Conservation (phyloP, 2,888 invertebrate genomes). For the Sinotaia quadrata region DNA sequence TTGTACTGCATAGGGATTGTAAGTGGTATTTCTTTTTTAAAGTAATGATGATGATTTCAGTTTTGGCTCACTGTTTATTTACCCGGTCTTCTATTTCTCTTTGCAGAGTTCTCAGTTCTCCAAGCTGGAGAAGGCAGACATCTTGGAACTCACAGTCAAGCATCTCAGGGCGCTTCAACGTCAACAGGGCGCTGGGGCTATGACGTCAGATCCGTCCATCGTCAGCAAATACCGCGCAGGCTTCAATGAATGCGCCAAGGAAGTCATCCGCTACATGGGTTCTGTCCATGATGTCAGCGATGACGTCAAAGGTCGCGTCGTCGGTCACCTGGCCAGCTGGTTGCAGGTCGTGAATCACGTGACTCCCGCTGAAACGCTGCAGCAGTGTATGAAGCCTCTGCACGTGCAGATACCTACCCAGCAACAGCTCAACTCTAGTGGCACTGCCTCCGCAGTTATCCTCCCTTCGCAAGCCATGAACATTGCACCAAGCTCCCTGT, state of each 20-base stretch:
- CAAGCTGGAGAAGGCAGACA: constrained; percentile 71
- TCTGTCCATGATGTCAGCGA: constrained; percentile 56
- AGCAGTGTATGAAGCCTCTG: not conserved
- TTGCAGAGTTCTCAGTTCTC: constrained; percentile 68
- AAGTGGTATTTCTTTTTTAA: too few species aligned
- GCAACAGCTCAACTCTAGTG: constrained; percentile 9
- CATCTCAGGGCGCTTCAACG: constrained; percentile 62
- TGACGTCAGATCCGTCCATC: constrained; percentile 42
- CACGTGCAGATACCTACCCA: constrained; percentile 21
- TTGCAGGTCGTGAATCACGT: constrained; percentile 30
- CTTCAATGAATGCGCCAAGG: constrained; percentile 66
- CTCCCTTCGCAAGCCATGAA: not conserved
- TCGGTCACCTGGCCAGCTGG: constrained; percentile 60
- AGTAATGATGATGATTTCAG: too few species aligned
- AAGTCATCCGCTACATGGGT: constrained; percentile 64
- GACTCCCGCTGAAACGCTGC: constrained; percentile 7
- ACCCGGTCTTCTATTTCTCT: not conserved
- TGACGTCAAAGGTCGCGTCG: constrained; percentile 56
- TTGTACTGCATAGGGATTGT: too few species aligned
- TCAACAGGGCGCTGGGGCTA: constrained; percentile 50
- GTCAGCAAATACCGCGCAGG: constrained; percentile 62
- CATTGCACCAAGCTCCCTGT: not conserved
- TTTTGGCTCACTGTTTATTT: too few species aligned
- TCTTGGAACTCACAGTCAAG: constrained; percentile 70
- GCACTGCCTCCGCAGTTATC: not conserved